Base-by-base conservation (phyloP, 30 jellyfish, hydroid and myxozoan genomes). In the Catostylus mosaicus region DNA sequence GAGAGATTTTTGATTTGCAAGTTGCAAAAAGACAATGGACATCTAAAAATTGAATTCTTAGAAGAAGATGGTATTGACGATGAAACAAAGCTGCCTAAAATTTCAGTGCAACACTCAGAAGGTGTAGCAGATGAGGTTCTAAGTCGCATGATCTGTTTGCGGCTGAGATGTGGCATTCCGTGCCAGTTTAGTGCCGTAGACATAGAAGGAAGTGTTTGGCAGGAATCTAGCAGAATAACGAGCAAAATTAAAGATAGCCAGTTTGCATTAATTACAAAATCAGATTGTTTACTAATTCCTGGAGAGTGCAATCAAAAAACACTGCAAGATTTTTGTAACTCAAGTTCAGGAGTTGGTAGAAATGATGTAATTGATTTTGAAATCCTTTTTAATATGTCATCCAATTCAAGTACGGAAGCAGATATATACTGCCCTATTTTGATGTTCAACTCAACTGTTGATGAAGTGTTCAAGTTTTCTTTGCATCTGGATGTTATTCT, bases 341-440 rank as follows among this genome's bases (percentile, higher is more conserved):
- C 52, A 3, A 30, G 24, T 12, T 24, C 18, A 31, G 24, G 14
- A 14, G n/a, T 45, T 10, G 30, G n/a, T 1, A 45, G 33, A 14
- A 45, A 30, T 72, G 83, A 51, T 32, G 34, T 46, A 20, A 50
- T 40, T 16, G 69, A 72, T 30, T 29, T 40, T 19, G 67, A 40
- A 31, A 12, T 72, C 4, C 40, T 63, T 73, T 26, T 30, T 3
- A 79, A 46, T 8, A 64, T 62, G 82, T 62, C 64, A 0, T 52
- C 56, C 27, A 64, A 63, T 14, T 20, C 38, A 27, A 31, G 35
- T 30, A 19, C 8, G 26, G 63, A 34, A 16, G 1, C 82, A 8
- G 89, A 63, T 14, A 51, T 63, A 27, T 36, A 24, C 48, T 62
- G 82, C 74, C 89, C 89, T 38, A 27, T 65, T 63, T 65, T 79